phyloP scores from a whole-genome alignment of 2,797 vertebrate species.

The Rhabdomys pumilio region DNA sequence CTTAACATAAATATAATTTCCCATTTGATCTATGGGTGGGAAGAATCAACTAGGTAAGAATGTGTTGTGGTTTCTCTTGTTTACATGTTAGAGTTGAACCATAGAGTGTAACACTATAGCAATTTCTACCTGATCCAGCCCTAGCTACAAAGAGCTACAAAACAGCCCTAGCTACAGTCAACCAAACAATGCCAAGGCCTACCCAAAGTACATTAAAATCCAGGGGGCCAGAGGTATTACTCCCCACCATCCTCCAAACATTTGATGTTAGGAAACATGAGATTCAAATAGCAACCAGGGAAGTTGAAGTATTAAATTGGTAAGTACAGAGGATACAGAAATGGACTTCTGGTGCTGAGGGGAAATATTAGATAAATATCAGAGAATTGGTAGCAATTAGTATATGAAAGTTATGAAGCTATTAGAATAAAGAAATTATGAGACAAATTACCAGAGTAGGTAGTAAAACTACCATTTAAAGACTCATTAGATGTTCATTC shows the following conservation, averaged over 20 bases:
- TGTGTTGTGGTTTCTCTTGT: conserved; percentile 43
- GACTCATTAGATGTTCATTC: conserved; percentile 80
- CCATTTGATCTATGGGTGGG: conserved; percentile 45
- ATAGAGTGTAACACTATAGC: conserved; percentile 6
- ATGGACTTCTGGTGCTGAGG: conserved; percentile 13
- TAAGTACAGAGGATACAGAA: background rate
- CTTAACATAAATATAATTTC: conserved; percentile 55
- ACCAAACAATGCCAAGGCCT: conserved; percentile 11
- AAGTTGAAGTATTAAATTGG: background rate
- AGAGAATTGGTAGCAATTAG: conserved; percentile 65
- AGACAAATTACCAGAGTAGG: conserved; percentile 63
- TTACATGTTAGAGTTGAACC: background rate
- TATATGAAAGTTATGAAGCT: conserved; percentile 69
- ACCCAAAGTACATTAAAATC: background rate
- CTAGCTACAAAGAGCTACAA: conserved; percentile 8
- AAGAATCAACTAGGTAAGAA: conserved; percentile 52
- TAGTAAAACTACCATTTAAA: conserved; percentile 80
- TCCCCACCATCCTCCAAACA: background rate
- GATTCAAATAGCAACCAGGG: background rate
- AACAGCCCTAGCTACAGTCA: background rate
- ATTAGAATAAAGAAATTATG: conserved; percentile 76
- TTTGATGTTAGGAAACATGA: conserved; percentile 31
- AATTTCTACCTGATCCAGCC: background rate
- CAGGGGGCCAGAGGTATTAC: background rate
- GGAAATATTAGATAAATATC: conserved; percentile 70